Percentiles rank a stretch among this genome's conserved stretches.
phyloP scores from a whole-genome alignment of 2,113 vertebrate genomes.

The Phodopus roborovskii region DNA sequence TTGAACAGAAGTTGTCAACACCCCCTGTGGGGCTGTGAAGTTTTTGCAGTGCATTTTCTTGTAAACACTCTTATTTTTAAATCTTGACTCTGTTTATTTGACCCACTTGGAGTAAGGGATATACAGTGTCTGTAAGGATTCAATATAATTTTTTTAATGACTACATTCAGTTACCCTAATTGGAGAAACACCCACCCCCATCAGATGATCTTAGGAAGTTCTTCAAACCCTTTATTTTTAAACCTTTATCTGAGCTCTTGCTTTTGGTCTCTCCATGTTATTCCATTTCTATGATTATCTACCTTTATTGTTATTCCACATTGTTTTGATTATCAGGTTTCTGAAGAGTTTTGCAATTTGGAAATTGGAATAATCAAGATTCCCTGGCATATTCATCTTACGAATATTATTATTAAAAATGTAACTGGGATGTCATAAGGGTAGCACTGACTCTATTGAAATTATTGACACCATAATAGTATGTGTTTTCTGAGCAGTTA shows the following conservation, averaged over 20 bases:
- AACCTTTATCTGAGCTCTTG: neutral
- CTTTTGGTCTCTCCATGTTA: neutral
- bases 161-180: neutral
- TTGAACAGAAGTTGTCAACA: neutral
- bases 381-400: neutral
- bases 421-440: neutral
- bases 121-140: neutral
- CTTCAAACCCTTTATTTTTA: neutral
- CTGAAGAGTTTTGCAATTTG: neutral
- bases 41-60: neutral
- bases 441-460: neutral
- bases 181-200: neutral
- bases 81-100: neutral
- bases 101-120: neutral
- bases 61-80: neutral
- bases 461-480: neutral
- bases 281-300: neutral
- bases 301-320: neutral
- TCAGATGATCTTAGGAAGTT: neutral
- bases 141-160: neutral
- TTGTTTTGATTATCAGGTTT: neutral
- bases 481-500: neutral
- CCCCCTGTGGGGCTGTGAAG: neutral
- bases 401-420: neutral
- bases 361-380: neutral